These are phyloP conservation scores for Cololabis saira DNA, from an alignment of 2,113 vertebrate species.

Conservation along the genomic window DNA sequence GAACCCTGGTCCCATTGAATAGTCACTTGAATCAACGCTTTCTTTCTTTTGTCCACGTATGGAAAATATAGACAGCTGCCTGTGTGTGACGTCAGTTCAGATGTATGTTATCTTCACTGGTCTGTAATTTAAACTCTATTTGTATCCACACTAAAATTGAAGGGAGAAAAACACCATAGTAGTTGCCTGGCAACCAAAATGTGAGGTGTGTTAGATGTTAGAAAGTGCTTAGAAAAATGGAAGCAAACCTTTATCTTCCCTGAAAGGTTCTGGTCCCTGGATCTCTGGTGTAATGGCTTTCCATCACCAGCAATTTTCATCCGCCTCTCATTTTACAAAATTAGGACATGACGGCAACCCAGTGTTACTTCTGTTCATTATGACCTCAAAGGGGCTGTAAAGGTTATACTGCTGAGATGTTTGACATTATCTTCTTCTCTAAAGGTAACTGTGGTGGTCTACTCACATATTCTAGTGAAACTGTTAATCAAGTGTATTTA, in stretches of 20 bases:
- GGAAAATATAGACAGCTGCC: neutral
- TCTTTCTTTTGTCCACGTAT: too few relatives aligned
- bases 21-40: too few relatives aligned
- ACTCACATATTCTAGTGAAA: too few relatives aligned
- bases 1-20: too few relatives aligned
- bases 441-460: too few relatives aligned
- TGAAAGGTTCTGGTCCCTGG: conserved; percentile 3
- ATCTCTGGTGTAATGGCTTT: conserved; percentile 14
- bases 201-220: conserved; percentile 13
- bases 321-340: neutral
- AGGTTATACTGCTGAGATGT: neutral
- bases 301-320: conserved; percentile 21
- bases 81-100: too few relatives aligned
- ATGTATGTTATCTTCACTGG: neutral
- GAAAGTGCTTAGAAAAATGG: neutral
- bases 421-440: neutral
- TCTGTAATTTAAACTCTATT: neutral
- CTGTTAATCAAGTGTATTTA: too few relatives aligned
- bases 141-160: too few relatives aligned
- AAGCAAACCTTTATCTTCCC: conserved; percentile 33
- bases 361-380: neutral
- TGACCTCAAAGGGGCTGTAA: neutral
- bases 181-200: neutral
- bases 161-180: neutral
- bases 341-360: neutral